Base-by-base conservation (phyloP, 2,113 vertebrate species). In the Actinemys pallida region DNA sequence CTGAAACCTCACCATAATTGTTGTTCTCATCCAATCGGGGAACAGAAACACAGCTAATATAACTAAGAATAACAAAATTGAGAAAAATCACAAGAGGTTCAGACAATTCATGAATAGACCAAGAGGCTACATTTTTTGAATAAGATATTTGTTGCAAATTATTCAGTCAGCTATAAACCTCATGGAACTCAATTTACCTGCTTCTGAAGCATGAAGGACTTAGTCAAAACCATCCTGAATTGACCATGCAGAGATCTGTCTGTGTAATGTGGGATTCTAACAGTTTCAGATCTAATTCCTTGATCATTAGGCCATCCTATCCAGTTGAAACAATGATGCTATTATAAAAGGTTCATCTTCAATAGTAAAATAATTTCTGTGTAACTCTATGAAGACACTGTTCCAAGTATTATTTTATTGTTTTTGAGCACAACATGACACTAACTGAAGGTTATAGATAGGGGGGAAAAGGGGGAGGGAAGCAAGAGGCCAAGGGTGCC, bases 161-260 rank as follows among this genome's bases (percentile, higher is more conserved):
- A 78, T 78, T 78, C 75, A 78, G 75, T 47, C 75, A 47, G 24
- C 24, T 78, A 27, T 78, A 29, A 78, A 78, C 42, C 22, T 75
- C 54, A 25, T 39, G 3, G 20, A 78, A 78, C 24, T 78, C 75
- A 78, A 78, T 78, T 29, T 78, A 78, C 42, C 22, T 47, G 75
- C 75, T 72, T n/a, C 75, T 47, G 81, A 9, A 84, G 29, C 29
- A 20, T 81, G 62, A 88, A 93, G 31, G 57, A 53, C 69, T 87
- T 72, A 14, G 82, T 24, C 35, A 93, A 83, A 91, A 16, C 81
- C 49, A 2, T 0, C 2, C 45, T 87, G 47, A 78, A 47, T 78
- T 78, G 75, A 78, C 45, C 75, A 45, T 8, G 25, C 59, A 57
- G 8, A 17, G 72, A 5, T 12, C 16, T 39, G 3, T 12, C 16